Evolutionary conservation across 37 sponge, comb jelly and placozoan species (phyloP).

Genomic region (Oscarella lobularis): DNA sequence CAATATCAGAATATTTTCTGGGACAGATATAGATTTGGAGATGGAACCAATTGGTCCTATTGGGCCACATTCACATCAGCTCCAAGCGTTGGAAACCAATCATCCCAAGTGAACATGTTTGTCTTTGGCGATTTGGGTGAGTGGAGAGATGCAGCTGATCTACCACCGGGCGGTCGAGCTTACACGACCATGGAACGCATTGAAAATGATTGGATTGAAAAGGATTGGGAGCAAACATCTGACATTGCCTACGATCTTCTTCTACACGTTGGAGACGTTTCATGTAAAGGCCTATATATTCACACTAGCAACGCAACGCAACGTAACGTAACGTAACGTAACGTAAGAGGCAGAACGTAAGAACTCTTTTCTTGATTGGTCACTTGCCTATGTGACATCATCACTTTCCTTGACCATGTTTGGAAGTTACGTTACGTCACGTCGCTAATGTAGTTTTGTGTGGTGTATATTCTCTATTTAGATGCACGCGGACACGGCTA

Average conservation of each 20-base stretch:
- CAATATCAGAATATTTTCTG: too few species aligned
- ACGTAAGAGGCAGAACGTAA: too few species aligned
- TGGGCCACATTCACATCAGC: background rate
- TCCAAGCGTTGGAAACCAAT: background rate
- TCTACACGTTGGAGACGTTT: background rate
- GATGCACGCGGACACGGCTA: too few species aligned
- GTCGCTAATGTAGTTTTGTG: too few species aligned
- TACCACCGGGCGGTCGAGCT: background rate
- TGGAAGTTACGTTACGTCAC: too few species aligned
- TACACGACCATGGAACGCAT: background rate
- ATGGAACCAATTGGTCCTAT: background rate
- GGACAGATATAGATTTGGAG: background rate
- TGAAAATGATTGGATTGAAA: background rate
- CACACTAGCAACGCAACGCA: too few species aligned
- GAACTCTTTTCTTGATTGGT: too few species aligned
- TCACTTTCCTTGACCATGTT: too few species aligned
- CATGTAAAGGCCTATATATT: too few species aligned
- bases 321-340: too few species aligned
- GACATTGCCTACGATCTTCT: background rate
- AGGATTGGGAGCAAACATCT: background rate
- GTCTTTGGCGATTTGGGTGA: background rate
- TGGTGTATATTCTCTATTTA: too few species aligned
- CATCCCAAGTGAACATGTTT: background rate
- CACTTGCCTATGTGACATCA: too few species aligned
- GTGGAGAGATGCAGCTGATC: background rate